Evolutionary conservation across 2,888 invertebrate genomes (phyloP).

Genomic region (Netelia melanura): DNA sequence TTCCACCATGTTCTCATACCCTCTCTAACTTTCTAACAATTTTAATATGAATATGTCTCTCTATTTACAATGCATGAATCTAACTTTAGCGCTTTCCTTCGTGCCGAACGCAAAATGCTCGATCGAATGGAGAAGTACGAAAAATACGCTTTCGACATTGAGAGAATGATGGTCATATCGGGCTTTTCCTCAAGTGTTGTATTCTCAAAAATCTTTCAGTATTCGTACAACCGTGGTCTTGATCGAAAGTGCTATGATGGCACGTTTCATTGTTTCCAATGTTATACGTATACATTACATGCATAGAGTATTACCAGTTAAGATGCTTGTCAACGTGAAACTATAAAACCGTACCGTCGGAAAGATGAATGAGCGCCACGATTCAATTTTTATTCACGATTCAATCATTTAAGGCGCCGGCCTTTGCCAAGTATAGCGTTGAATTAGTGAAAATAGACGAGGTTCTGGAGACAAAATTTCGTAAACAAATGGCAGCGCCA

Average conservation of each 20-base stretch:
- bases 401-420: too few species aligned
- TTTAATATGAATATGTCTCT: not conserved
- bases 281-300: conserved; percentile 30
- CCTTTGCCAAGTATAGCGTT: too few species aligned
- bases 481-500: too few species aligned
- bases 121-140: conserved; percentile 25
- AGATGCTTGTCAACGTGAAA: too few species aligned
- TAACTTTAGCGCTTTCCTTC: not conserved
- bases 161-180: conserved; percentile 14
- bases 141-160: conserved; percentile 19
- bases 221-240: conserved; percentile 5
- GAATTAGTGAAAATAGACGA: too few species aligned
- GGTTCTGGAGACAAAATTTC: too few species aligned
- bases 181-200: conserved; percentile 12
- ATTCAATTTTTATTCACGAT: too few species aligned
- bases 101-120: not conserved
- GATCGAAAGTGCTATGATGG: conserved; percentile 22
- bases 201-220: conserved; percentile 22
- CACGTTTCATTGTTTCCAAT: conserved; percentile 41
- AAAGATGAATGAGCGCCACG: too few species aligned
- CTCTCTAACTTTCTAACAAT: not conserved
- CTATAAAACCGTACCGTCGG: too few species aligned
- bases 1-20: conserved; percentile 1
- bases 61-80: not conserved
- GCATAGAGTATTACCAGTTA: too few species aligned